Conservation (phyloP, 2,797 vertebrate species). For the Falco biarmicus region DNA sequence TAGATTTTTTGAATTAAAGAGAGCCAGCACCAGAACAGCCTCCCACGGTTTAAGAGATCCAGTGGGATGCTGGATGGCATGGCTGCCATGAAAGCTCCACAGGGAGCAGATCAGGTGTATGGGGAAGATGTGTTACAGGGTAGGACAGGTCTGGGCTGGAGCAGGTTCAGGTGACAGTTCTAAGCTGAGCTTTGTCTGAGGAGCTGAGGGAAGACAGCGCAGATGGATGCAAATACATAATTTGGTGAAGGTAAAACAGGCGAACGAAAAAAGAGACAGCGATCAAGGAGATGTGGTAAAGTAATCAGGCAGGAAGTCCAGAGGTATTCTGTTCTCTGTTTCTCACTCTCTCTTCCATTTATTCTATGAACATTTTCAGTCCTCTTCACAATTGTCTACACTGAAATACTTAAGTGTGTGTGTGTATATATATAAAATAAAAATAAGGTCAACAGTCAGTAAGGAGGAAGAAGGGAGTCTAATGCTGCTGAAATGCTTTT, state of each 20-base stretch:
- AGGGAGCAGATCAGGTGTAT: neutral
- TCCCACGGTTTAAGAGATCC: neutral
- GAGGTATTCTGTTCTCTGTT: neutral
- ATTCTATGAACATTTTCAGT: neutral
- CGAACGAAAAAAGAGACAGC: neutral
- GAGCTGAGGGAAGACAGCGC: neutral
- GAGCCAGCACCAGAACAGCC: neutral
- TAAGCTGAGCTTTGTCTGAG: neutral
- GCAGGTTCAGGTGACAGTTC: neutral
- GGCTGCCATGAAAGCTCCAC: neutral
- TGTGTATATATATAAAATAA: neutral
- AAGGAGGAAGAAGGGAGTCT: neutral
- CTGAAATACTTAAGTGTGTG: neutral
- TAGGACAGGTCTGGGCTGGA: neutral
- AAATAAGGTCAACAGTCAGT: neutral
- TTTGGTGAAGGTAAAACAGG: neutral
- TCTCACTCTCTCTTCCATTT: neutral
- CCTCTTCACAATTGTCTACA: neutral
- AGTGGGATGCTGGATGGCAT: neutral
- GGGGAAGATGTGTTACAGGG: neutral
- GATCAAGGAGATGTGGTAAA: neutral
- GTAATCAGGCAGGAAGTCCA: neutral
- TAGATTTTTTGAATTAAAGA: neutral
- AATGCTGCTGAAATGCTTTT: neutral
- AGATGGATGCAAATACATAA: accelerated